A percentile compares a stretch with the other conserved stretches of the same genome.
Evolutionary conservation across 2,113 vertebrate genomes (phyloP).

Genomic region (Speoplatyrhinus poulsoni): DNA sequence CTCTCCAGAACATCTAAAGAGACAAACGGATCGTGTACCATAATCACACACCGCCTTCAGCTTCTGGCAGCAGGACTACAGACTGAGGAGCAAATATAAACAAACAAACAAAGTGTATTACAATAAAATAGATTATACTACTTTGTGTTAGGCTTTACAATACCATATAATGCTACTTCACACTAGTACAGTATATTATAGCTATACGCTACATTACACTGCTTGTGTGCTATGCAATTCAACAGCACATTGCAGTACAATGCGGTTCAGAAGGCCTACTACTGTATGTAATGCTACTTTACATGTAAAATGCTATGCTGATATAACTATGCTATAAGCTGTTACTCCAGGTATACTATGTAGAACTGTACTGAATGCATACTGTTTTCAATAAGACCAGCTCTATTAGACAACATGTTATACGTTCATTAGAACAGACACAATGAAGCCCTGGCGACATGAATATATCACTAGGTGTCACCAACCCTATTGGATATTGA

Average conservation of each 20-base stretch:
- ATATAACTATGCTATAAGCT: no score
- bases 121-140: background rate
- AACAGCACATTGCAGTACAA: no score
- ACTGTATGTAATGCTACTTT: no score
- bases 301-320: no score
- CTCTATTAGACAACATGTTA: slow-evolving; percentile 37
- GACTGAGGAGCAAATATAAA: slow-evolving; percentile 48
- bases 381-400: background rate
- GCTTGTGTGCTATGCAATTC: no score
- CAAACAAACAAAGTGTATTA: slow-evolving; percentile 58
- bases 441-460: slow-evolving; percentile 27
- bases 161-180: no score
- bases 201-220: no score
- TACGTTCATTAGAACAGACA: slow-evolving; percentile 51
- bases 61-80: slow-evolving; percentile 24
- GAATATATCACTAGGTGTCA: slow-evolving; percentile 59
- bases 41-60: slow-evolving; percentile 46
- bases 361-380: background rate
- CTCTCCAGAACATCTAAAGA: slow-evolving; percentile 56
- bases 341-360: no score
- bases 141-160: no score
- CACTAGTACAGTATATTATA: no score
- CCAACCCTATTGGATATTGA: slow-evolving; percentile 50
- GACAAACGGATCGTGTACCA: slow-evolving; percentile 44
- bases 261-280: no score